Conservation (phyloP, 2,797 vertebrate species). For the Anguilla marmorata region DNA sequence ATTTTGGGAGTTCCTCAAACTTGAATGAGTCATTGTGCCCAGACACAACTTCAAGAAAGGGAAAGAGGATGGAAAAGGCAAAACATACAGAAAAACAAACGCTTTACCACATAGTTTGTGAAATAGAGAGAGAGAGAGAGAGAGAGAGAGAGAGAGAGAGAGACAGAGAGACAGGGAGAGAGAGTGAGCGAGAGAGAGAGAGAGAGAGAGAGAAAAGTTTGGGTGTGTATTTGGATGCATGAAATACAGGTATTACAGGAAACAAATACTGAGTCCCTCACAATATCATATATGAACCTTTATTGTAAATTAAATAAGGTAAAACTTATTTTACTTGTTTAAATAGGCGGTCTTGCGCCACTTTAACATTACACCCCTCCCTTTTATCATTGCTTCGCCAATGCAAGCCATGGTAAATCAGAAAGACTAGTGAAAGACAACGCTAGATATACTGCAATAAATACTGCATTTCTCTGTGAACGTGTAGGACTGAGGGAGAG, state of each 20-base stretch:
- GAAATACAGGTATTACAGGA: conserved; percentile 14
- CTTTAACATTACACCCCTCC: not conserved
- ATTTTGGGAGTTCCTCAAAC: conserved; percentile 57
- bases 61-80: conserved; percentile 42
- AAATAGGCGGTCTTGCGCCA: not conserved
- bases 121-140: conserved; percentile 32
- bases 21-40: conserved; percentile 58
- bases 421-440: not conserved
- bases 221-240: not conserved
- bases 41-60: conserved; percentile 9
- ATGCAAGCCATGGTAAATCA: not conserved
- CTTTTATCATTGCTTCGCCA: not conserved
- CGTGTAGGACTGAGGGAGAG: conserved; percentile 44
- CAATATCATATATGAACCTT: not conserved
- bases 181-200: not conserved
- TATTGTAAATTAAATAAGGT: too few species aligned
- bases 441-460: not conserved
- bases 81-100: conserved; percentile 53
- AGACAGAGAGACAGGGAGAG: not conserved
- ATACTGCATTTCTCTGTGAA: conserved; percentile 42
- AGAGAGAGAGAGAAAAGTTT: not conserved
- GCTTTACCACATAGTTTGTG: conserved; percentile 40
- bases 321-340: not conserved
- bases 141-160: not conserved
- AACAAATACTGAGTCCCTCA: not conserved